Evolutionary conservation across 2,113 vertebrate genomes (phyloP), one percentile per base, ranked within the genome.

Genomic region (Chinchilla lanigera): DNA sequence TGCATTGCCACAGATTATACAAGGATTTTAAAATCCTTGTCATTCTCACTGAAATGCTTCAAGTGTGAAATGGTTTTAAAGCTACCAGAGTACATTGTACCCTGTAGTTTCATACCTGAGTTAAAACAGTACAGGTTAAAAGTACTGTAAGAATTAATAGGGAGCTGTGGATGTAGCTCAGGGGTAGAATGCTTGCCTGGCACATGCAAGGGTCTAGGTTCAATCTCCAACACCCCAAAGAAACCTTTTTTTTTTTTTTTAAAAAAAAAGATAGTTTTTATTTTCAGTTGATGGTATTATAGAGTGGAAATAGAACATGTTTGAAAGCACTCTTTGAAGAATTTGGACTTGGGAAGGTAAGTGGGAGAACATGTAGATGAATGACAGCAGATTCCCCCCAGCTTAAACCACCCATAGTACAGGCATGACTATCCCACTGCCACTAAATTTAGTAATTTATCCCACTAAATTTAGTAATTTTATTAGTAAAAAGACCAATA

Each of bases 321-420:
- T 81, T 94, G 41, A 89, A 96, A 95, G 33, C 83, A 33, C 11
- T 56, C 60, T 88, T 95, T 50, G 69, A 94, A 96, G 56, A 82
- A 90, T 85, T 65, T 88, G 52, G 8, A 83, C 50, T 88, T 95
- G 11, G 7, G 44, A 20, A 54, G 35, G 38, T 84, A 85, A 92
- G 20, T 81, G 52, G 50, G 44, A 75, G 28, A 87, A 6, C 26
- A 94, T 78, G 71, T 71, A 96, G 33, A 56, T 94, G 90, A 87
- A 88, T 94, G 52, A 77, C 3, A 78, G 24, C 38, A 26, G 11
- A 30, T 77, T 77, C 73, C 73, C 11, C 3, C 73, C 12, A 16
- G 41, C 73, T 77, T 47, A 41, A 77, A 75, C 24, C 41, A 77
- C 26, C 26, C 24, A 16, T 77, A 28, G 26, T 28, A 47, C 2